Conservation (phyloP, 2,888 invertebrate genomes). For the Rhogogaster chlorosoma region DNA sequence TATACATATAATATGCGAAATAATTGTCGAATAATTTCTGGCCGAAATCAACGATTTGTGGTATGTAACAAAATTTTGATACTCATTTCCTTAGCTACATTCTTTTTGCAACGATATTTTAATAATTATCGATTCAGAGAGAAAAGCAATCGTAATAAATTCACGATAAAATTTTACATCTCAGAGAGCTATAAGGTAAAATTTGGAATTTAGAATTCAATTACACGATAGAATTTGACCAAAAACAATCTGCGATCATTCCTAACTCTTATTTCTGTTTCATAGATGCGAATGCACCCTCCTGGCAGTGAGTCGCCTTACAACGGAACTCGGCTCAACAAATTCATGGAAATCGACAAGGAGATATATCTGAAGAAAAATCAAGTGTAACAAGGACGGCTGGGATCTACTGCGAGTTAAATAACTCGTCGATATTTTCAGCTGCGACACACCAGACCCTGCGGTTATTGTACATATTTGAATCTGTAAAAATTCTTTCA, state of each 20-base stretch:
- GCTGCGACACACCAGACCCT: not conserved
- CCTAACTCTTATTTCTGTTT: slow-evolving; percentile 57
- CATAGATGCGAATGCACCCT: slow-evolving; percentile 85
- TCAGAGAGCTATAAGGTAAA: not conserved
- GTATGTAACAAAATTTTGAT: slow-evolving; percentile 47
- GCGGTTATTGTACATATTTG: not conserved
- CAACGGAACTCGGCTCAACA: slow-evolving; percentile 79
- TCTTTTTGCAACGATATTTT: not conserved
- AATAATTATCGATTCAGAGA: not conserved
- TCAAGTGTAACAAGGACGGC: slow-evolving; percentile 51
- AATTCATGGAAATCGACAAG: slow-evolving; percentile 79
- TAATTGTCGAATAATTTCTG: not conserved
- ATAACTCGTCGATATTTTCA: not conserved
- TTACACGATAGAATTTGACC: not conserved
- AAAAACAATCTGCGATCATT: not conserved
- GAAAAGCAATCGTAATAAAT: not conserved
- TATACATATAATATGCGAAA: not conserved
- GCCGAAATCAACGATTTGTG: slow-evolving; percentile 42
- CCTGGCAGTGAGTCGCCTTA: slow-evolving; percentile 83
- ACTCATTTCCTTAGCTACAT: not conserved
- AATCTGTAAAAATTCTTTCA: not conserved
- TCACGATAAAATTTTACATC: not conserved
- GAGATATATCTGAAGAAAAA: slow-evolving; percentile 70
- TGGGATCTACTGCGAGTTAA: not conserved
- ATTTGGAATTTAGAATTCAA: not conserved